Conservation (phyloP, 2,113 vertebrate genomes). For the Struthidea cinerea region DNA sequence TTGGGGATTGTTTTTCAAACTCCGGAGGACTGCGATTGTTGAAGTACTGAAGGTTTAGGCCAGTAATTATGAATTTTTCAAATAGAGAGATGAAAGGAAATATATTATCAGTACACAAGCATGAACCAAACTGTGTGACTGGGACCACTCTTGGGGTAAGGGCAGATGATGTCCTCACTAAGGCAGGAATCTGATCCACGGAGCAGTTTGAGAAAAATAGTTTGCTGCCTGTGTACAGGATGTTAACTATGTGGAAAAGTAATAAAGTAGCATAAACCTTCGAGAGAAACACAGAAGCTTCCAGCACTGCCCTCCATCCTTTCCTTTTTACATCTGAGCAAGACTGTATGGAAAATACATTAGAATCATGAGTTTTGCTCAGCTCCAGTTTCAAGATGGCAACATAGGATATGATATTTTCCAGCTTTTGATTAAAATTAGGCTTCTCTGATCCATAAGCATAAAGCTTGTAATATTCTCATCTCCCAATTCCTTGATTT, state of each 20-base stretch:
- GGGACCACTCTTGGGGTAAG: neutral
- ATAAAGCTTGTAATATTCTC: slow-evolving; percentile 1
- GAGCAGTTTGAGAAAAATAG: neutral
- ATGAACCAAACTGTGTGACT: neutral
- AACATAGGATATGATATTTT: neutral
- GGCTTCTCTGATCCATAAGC: neutral
- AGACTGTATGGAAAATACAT: neutral
- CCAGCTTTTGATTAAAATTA: slow-evolving; percentile 3
- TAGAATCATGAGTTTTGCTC: neutral
- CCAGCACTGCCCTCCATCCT: neutral
- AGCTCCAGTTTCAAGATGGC: neutral
- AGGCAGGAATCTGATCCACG: neutral
- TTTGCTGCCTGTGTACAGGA: neutral
- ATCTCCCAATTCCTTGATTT: slow-evolving; percentile 25
- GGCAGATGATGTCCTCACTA: neutral
- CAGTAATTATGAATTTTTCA: slow-evolving; percentile 42
- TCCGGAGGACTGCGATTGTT: neutral
- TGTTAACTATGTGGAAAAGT: slow-evolving; percentile 30
- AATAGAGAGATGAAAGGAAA: slow-evolving; percentile 49
- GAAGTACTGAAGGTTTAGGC: neutral
- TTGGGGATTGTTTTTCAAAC: slow-evolving; percentile 37
- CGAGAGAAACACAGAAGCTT: neutral
- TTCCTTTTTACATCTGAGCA: neutral
- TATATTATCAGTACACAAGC: neutral
- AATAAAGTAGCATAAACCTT: neutral